phyloP scores from a whole-genome alignment of 2,113 vertebrate genomes.

The human (Homo sapiens) region GRCh38 chr16:4090501-4091000 shows the following conservation, averaged over 20 bases:
- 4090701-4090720: not conserved
- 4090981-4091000: not conserved
- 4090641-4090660: constrained; percentile 63
- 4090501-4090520: constrained; percentile 59
- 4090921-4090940: not conserved
- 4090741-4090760: constrained; percentile 54
- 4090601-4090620: not conserved
- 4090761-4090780: constrained; percentile 70
- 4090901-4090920: not conserved
- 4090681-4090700: constrained; percentile 64
- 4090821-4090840: not conserved
- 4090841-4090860: constrained; percentile 4
- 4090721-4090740: constrained; percentile 56
- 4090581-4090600: constrained; percentile 9
- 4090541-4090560: constrained; percentile 25
- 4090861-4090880: not conserved
- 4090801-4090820: constrained; percentile 36
- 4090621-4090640: constrained; percentile 18
- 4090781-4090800: constrained; percentile 50
- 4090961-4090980: not conserved
- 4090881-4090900: constrained; percentile 12
- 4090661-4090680: constrained; percentile 37
- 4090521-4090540: constrained; percentile 42
- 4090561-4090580: constrained; percentile 26
- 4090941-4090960: not conserved